A percentile compares a stretch with the other conserved stretches of the same genome.
Evolutionary conservation across 2,888 invertebrate species (phyloP).

Genomic region (Heliconius sara): DNA sequence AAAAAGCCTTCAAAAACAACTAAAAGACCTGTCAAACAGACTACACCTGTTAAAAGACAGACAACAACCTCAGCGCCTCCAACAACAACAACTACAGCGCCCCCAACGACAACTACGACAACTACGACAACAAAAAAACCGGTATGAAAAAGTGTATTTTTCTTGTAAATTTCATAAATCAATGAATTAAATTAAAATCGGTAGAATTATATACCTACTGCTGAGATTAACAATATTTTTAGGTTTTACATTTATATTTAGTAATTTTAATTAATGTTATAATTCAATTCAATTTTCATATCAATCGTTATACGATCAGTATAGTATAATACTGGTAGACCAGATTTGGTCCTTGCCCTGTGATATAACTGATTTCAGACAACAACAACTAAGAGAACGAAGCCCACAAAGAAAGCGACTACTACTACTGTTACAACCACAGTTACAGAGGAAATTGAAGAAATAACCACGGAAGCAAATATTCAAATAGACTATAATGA

Average conservation of each 20-base stretch:
- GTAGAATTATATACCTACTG: too few relatives aligned
- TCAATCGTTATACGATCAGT: neutral
- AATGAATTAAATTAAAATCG: neutral
- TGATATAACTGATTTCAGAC: conserved; percentile 64
- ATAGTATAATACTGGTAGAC: conserved; percentile 17
- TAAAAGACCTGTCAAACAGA: conserved; percentile 66
- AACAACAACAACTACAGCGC: conserved; percentile 51
- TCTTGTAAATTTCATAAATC: neutral
- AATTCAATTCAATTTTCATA: too few relatives aligned
- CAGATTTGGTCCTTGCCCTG: conserved; percentile 55
- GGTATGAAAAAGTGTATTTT: conserved; percentile 56
- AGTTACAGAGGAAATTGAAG: conserved; percentile 66
- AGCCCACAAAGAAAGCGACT: conserved; percentile 67
- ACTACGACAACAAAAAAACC: conserved; percentile 68
- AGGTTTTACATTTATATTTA: neutral
- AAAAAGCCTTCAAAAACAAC: conserved; percentile 76
- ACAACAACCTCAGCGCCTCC: conserved; percentile 50
- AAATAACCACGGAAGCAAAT: conserved; percentile 73
- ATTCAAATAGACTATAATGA: conserved; percentile 72
- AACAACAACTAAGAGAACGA: conserved; percentile 70
- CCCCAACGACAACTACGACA: conserved; percentile 55
- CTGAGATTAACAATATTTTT: too few relatives aligned
- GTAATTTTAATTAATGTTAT: neutral
- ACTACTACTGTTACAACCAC: conserved; percentile 70
- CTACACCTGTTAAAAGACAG: conserved; percentile 51